Base-by-base conservation (phyloP, 2,888 invertebrate genomes). In the Iselma pallidipennis region DNA sequence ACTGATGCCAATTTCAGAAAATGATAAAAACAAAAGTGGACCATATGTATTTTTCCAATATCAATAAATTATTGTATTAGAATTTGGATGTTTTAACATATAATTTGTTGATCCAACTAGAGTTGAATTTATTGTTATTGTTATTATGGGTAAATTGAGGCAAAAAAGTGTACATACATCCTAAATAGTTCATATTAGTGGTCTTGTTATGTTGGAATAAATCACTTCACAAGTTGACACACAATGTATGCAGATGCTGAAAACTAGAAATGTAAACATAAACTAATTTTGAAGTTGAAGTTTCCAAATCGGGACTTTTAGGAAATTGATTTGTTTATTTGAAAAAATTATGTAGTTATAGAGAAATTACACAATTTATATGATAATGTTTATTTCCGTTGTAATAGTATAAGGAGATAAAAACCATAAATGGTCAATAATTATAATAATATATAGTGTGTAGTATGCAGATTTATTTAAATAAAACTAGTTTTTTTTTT, bases 1-100 rank as follows among this genome's bases (percentile, higher is more conserved):
- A 23, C 23, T 12, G 51, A 37, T 57, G 57, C 57, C 57, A 57
- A 57, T 50, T 53, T 51, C 37, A 26, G 23, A 55, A 55, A 55
- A 45, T 45, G 45, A 55, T 19, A 21, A 55, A 23, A 29, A 48
- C 37, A 45, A 55, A 53, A 28, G 21, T 5, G 2, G 16, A 12
- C 50, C 26, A 50, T 19, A 28, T 50, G 50, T 26, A 12, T 28
- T 14, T 37, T 16, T n/a, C 4, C 16, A 37, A 16, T 37, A 10
- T 9, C 12, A 10, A 31, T 12, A 31, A 31, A 9, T 31, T 37
- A 37, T 37, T 37, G 42, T n/a, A 37, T 6, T 16, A 37, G n/a
- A 37, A 2, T 37, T 14, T 6, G 6, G 9, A 31, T 31, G 33
- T 9, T 31, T 37, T 4, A 16, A 37, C 42, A 37, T 14, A 6